Base-by-base conservation (phyloP, 1,140 invertebrate species). In the Nautilus pompilius region DNA sequence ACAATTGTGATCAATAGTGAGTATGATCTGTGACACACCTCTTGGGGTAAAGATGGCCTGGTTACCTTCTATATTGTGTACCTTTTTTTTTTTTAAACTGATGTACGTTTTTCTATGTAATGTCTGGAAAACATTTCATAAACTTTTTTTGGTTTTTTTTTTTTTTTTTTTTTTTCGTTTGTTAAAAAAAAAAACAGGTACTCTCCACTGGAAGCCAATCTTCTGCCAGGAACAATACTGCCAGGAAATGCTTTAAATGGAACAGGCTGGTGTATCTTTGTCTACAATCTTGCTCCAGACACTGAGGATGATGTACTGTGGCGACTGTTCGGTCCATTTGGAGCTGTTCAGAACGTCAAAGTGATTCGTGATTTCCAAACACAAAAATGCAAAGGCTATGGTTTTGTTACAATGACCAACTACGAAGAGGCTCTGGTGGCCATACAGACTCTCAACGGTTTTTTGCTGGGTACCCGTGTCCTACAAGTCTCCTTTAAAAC, bases 351-450 rank as follows among this genome's bases (percentile, higher is more conserved):
- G 84, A 95, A 92, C 78, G 96, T 99, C 32, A 99, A 99, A 86
- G 84, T 86, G 57, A 97, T 99, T 76, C 90, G 96, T 65, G 96
- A 99, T 85, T 88, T 95, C 76, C 93, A 97, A 83, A 97, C 96
- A 65, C 96, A 97, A 86, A 99, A 99, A 85, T 99, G 97, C 88
- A 99, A 98, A 85, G 97, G 97, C 72, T 99, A 98, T 83, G 97
- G 95, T n/a, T 98, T 99, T 84, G 96, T 99, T 63, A 98, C 95
- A 59, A 99, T 99, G 97, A 98, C 95, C 75, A 98, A 98, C 84
- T 99, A 99, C 85, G 96, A 99, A 82, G 96, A 99, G 81, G 95
- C 96, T 15, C 89, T 97, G 28, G 91, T 96, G 65, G 96, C 97
- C 58, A 99, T 99, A 75, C 94, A 96, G 83, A 95, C 93, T 66